Conservation (phyloP, 2,888 invertebrate genomes). For the Phyllotreta cruciferae region DNA sequence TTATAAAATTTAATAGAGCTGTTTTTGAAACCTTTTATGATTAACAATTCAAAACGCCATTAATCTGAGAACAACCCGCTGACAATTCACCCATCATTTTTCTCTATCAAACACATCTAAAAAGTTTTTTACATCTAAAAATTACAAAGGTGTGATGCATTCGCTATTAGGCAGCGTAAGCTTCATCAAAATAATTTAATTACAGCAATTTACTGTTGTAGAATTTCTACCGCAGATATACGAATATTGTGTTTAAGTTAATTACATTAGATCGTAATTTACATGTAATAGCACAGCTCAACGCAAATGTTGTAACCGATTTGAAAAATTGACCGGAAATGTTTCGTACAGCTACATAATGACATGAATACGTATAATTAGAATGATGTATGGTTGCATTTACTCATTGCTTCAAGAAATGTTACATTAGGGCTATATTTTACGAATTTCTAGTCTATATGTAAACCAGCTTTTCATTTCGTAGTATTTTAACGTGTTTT, state of each 20-base stretch:
- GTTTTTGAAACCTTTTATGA: neutral
- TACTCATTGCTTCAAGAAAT: too few relatives aligned
- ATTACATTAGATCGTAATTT: slow-evolving; percentile 21
- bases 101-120: slow-evolving; percentile 9
- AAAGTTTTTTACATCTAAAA: neutral
- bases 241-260: slow-evolving; percentile 22
- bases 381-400: too few relatives aligned
- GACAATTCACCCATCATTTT: slow-evolving; percentile 1
- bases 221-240: slow-evolving; percentile 17
- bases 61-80: slow-evolving; percentile 9
- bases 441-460: too few relatives aligned
- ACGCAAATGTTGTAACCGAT: slow-evolving; percentile 8
- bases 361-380: too few relatives aligned
- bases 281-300: slow-evolving; percentile 7
- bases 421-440: too few relatives aligned
- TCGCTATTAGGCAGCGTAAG: slow-evolving; percentile 11
- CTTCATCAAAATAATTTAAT: slow-evolving; percentile 25
- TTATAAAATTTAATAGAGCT: too few relatives aligned
- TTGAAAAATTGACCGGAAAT: slow-evolving; percentile 5
- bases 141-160: slow-evolving; percentile 11
- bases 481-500: too few relatives aligned
- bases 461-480: too few relatives aligned
- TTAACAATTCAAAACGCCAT: neutral
- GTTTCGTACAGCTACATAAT: too few relatives aligned
- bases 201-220: slow-evolving; percentile 13